Percentiles rank a stretch among this genome's conserved stretches.
phyloP scores from a whole-genome alignment of 2,888 invertebrate species.

The Formica aserva region DNA sequence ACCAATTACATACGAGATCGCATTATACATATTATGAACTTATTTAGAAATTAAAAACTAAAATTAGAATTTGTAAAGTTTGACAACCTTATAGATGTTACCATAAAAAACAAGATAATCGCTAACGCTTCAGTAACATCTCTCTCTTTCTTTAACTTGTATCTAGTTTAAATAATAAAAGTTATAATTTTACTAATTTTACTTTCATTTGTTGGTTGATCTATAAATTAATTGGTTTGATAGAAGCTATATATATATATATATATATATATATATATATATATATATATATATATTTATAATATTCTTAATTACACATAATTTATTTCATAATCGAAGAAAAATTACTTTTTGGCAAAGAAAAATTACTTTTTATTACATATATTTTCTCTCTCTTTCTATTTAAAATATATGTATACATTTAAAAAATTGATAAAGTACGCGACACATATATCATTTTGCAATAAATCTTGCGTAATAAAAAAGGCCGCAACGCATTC shows the following conservation, averaged over 20 bases:
- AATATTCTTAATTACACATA: neutral
- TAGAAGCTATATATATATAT: neutral
- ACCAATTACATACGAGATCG: neutral
- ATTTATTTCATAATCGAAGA: neutral
- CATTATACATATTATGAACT: neutral
- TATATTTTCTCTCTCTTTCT: neutral
- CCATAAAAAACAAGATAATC: neutral
- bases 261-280: too few relatives aligned
- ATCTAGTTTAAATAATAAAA: neutral
- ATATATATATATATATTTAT: neutral
- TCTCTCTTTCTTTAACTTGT: neutral
- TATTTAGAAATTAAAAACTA: neutral
- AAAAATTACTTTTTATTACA: neutral
- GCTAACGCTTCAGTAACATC: neutral
- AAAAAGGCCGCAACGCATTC: constrained; percentile 18
- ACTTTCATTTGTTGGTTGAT: neutral
- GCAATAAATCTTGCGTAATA: constrained; percentile 38
- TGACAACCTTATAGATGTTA: neutral
- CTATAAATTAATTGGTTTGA: neutral
- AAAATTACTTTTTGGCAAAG: neutral
- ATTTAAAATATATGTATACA: neutral
- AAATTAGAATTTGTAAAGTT: neutral
- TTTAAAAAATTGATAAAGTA: neutral
- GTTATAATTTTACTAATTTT: neutral
- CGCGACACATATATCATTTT: neutral